Conservation (phyloP, 2,113 vertebrate species). For the Dendrocopos noguchii region DNA sequence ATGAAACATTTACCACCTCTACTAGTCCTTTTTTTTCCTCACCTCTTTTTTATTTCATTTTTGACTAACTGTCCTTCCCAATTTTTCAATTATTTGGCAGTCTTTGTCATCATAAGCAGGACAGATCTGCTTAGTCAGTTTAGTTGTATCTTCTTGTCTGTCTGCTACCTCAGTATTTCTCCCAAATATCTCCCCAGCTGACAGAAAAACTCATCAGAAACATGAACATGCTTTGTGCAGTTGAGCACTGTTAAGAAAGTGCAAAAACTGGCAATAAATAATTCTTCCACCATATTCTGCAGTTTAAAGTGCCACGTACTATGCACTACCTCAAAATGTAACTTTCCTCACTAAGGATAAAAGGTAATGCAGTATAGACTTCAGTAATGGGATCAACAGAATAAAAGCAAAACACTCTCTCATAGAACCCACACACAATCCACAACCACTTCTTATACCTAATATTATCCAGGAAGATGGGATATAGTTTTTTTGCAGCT, state of each 20-base stretch:
- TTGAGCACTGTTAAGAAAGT: not conserved
- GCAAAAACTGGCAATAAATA: not conserved
- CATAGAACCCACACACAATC: not conserved
- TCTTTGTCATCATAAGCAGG: not conserved
- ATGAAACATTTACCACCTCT: not conserved
- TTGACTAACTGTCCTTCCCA: not conserved
- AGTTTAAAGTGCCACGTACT: not conserved
- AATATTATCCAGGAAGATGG: not conserved
- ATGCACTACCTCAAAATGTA: not conserved
- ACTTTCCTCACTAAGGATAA: not conserved
- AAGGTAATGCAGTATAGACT: not conserved
- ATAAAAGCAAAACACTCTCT: not conserved
- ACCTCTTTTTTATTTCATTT: not conserved
- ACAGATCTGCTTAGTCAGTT: not conserved
- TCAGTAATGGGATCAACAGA: not conserved
- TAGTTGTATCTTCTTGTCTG: not conserved
- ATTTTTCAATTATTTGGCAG: not conserved
- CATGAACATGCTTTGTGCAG: not conserved
- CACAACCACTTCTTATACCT: not conserved
- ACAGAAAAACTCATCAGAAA: not conserved
- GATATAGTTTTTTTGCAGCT: not conserved
- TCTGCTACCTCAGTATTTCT: not conserved
- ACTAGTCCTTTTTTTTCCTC: not conserved
- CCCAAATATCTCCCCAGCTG: not conserved
- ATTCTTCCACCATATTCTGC: not conserved